Base-by-base conservation (phyloP, 2,888 invertebrate species). In the Helicoverpa assulta region DNA sequence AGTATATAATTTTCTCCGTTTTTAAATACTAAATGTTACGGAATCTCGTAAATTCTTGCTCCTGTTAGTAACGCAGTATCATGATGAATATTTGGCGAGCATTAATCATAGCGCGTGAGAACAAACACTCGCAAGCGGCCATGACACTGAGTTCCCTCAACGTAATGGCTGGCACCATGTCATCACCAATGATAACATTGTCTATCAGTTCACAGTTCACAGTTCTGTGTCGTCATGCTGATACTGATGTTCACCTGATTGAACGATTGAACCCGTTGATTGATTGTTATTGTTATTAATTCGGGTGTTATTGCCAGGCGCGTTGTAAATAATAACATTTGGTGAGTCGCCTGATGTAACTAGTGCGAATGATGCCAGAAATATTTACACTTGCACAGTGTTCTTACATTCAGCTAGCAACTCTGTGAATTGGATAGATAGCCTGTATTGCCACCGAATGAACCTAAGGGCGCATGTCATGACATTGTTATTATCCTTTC, bases 191-290 rank as follows among this genome's bases (percentile, higher is more conserved):
- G n/a, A 47, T 47, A 26, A 26, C 26, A 26, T 26, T 4, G 26
- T n/a, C n/a, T n/a, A 47, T 47, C 47, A n/a, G n/a, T 47, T 47
- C 47, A 47, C 16, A 47, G n/a, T 47, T 16, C 5, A 5, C 6
- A 47, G 47, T 47, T 47, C 7, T n/a, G n/a, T 47, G 47, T 47
- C 47, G n/a, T 47, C 47, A 47, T 47, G 47, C 47, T 47, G 47
- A 47, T n/a, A 47, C n/a, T n/a, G 47, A 47, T n/a, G n/a, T 47
- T 47, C 12, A 47, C 47, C 47, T 47, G 47, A 47, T 47, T 47
- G 16, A n/a, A 16, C n/a, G 47, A 47, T 47, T 47, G 47, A 47
- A 47, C 47, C 47, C 47, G 47, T n/a, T 16, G 5, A 47, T 47
- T 47, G 47, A 47, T 47, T n/a, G 16, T 47, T 47, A 47, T 47